Conservation (phyloP, 2,888 invertebrate species). For the Meiosimyza decipiens region DNA sequence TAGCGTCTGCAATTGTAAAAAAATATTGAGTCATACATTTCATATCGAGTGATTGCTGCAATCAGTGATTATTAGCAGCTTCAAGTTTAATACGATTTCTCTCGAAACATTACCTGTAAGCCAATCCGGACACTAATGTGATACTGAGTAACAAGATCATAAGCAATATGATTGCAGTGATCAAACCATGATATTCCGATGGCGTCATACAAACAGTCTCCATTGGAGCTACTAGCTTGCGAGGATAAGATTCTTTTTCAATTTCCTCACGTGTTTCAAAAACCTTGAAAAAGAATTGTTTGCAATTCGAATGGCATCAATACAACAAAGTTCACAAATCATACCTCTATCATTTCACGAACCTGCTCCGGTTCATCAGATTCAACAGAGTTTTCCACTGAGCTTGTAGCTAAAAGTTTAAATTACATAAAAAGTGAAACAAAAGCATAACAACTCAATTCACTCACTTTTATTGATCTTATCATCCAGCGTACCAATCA, state of each 20-base stretch:
- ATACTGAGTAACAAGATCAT: slow-evolving; percentile 80
- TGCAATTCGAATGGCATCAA: not conserved
- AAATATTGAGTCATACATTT: not conserved
- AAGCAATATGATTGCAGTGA: slow-evolving; percentile 81
- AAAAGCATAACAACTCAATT: not conserved
- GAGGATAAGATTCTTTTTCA: slow-evolving; percentile 73
- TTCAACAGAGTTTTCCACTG: slow-evolving; percentile 50
- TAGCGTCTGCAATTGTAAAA: slow-evolving; percentile 72
- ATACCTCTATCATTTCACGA: slow-evolving; percentile 88
- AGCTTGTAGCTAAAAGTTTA: slow-evolving; percentile 7
- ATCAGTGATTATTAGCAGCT: no score
- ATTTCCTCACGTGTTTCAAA: slow-evolving; percentile 83
- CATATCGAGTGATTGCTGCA: no score
- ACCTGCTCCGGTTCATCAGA: slow-evolving; percentile 77
- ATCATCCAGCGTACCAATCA: slow-evolving; percentile 55
- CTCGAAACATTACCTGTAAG: slow-evolving; percentile 75
- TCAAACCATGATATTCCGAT: slow-evolving; percentile 86
- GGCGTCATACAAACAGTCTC: slow-evolving; percentile 84
- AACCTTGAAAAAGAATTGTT: slow-evolving; percentile 69
- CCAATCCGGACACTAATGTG: slow-evolving; percentile 78
- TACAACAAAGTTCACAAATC: slow-evolving; percentile 11
- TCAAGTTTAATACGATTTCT: not conserved
- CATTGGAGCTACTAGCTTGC: slow-evolving; percentile 73
- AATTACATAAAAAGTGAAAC: not conserved
- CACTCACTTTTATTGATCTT: slow-evolving; percentile 50